These are phyloP conservation scores for Acromyrmex echinatior DNA, from an alignment of 1,140 invertebrate species.

Conservation along the genomic window DNA sequence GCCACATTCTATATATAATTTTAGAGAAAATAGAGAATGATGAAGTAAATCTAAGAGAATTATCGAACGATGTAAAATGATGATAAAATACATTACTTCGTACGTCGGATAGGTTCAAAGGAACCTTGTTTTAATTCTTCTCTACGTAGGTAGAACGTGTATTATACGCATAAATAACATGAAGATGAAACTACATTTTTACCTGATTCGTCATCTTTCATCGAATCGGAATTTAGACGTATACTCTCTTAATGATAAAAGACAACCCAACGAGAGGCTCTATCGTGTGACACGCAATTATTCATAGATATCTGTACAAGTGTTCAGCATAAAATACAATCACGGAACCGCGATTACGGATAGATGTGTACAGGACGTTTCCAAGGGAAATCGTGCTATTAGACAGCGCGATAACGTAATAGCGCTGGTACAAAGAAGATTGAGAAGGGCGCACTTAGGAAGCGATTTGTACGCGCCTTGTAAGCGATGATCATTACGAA, in stretches of 20 bases:
- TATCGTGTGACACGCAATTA: slow-evolving; percentile 20
- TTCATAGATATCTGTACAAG: slow-evolving; percentile 32
- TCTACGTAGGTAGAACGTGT: not conserved
- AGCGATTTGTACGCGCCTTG: slow-evolving; percentile 64
- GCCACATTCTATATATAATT: not conserved
- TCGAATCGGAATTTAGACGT: slow-evolving; percentile 24
- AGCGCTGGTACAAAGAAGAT: slow-evolving; percentile 19
- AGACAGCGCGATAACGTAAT: slow-evolving; percentile 55
- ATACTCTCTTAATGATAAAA: not conserved
- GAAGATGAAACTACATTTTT: slow-evolving; percentile 13
- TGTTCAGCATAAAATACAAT: not conserved
- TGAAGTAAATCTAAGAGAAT: not conserved
- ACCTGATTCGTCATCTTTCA: not conserved
- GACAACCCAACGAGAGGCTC: not conserved
- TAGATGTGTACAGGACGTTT: slow-evolving; percentile 29
- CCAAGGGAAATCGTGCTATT: slow-evolving; percentile 41
- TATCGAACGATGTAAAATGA: not conserved
- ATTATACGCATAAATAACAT: not conserved
- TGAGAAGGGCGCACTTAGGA: slow-evolving; percentile 27
- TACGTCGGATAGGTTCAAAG: slow-evolving; percentile 21
- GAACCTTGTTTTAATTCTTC: slow-evolving; percentile 15
- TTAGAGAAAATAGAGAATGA: not conserved
- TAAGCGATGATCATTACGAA: slow-evolving; percentile 66
- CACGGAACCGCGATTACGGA: slow-evolving; percentile 27
- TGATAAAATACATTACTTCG: not conserved